A percentile compares a stretch with the other conserved stretches of the same genome.
These are phyloP conservation scores for mouse (Mus musculus) DNA, from an alignment of 2,113 vertebrate genomes.

Conservation along the genomic window DNA sequence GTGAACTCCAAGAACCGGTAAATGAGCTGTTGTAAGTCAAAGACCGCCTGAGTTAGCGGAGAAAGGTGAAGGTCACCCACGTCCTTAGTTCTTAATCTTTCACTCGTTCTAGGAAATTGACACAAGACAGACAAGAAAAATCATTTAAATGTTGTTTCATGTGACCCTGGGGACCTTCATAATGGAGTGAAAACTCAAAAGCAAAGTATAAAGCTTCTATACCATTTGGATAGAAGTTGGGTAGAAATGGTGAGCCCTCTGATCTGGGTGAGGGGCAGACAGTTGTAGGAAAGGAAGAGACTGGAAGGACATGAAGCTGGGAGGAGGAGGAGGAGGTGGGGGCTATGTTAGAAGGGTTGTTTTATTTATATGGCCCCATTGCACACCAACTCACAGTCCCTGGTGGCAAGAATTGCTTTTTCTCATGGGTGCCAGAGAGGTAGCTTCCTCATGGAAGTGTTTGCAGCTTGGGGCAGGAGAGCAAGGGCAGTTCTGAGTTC, in stretches of 20 bases:
- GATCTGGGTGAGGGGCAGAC: too few relatives aligned
- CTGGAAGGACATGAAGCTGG: neutral
- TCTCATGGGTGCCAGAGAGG: neutral
- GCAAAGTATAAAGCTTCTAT: neutral
- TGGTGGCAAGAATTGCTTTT: neutral
- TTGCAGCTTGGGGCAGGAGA: neutral
- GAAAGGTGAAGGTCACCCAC: neutral
- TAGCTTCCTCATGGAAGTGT: neutral
- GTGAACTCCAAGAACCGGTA: neutral
- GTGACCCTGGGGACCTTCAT: neutral
- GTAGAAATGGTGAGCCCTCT: neutral
- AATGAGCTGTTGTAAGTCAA: neutral
- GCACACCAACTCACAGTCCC: neutral
- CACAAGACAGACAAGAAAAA: neutral
- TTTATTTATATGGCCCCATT: neutral
- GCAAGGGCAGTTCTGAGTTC: neutral
- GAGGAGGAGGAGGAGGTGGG: too few relatives aligned
- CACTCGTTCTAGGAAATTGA: neutral
- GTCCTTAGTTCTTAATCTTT: neutral
- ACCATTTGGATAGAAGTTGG: neutral
- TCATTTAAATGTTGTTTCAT: neutral
- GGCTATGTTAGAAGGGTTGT: neutral
- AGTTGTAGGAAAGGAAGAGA: neutral
- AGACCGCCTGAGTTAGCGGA: neutral
- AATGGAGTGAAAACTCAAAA: neutral